Conservation (phyloP, 2,113 vertebrate species). For the Ramphastos sulfuratus region DNA sequence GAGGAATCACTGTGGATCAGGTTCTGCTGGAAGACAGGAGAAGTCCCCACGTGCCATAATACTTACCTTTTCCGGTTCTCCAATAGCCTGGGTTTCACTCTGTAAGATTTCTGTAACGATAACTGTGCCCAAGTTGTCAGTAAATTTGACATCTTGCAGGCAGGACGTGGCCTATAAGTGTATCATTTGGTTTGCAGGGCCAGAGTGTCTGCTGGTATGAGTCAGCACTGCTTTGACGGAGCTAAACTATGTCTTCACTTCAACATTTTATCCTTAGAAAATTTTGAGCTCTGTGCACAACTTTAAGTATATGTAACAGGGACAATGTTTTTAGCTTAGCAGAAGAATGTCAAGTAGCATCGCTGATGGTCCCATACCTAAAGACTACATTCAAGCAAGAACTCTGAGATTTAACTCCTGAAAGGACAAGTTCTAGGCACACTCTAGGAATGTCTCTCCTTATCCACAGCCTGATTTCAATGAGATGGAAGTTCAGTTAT, state of each 20-base stretch:
- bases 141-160: background rate
- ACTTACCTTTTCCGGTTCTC: background rate
- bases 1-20: background rate
- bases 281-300: background rate
- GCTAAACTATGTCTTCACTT: background rate
- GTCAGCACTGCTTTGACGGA: background rate
- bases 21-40: background rate
- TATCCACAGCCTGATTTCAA: background rate
- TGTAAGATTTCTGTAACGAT: background rate
- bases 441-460: background rate
- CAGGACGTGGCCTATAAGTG: background rate
- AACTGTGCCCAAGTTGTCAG: background rate
- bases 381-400: background rate
- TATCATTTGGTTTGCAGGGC: background rate
- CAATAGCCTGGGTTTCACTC: background rate
- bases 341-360: background rate
- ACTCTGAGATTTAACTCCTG: rapidly evolving
- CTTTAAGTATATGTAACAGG: background rate
- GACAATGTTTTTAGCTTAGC: background rate
- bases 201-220: background rate
- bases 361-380: background rate
- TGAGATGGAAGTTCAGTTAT: background rate
- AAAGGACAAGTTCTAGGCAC: background rate
- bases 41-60: background rate
- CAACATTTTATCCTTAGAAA: background rate